Evolutionary conservation across 2,888 invertebrate species (phyloP), one percentile per base, ranked within the genome.

Genomic region (Linnaemya tessellans): DNA sequence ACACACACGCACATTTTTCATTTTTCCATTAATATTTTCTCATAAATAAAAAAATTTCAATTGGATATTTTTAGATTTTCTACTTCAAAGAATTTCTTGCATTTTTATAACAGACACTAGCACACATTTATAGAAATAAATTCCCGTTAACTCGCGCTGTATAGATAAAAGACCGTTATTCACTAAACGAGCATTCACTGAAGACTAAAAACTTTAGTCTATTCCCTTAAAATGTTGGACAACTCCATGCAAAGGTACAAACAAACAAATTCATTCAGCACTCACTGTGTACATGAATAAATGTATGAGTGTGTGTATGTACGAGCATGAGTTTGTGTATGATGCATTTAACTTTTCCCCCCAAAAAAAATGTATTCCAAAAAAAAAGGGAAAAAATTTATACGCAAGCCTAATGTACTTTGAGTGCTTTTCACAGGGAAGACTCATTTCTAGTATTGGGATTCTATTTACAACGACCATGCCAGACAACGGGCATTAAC

Each of bases 391-490:
- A 60, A 43, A 74, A 74, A 68, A n/a, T n/a, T 60, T 68, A 20
- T 84, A 82, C 84, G 84, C 81, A 84, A 73, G 78, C 56, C 54
- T 82, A 64, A 82, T 68, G 74, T 68, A 78, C 81, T 84, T 84
- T 84, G 84, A 80, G 81, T 78, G 56, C 13, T 71, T 30, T 30
- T 70, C n/a, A 56, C 30, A 64, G 54, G 43, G 38, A 54, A 43
- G 67, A 51, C 83, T 67, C 73, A 68, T 43, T 67, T 60, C 25
- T 68, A 68, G 25, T 49, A 79, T 46, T 73, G 30, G 49, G 25
- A 30, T 18, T 1, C 25, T 18, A 51, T 51, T 51, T 51, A 10
- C 38, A 18, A 41, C n/a, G 11, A 25, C 7, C 11, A 51, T 18
- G 13, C 30, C 20, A 38, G 1, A 60, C 13, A 15, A 11, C 15